Evolutionary conservation across 30 jellyfish, hydroid and myxozoan genomes (phyloP).

Genomic region (Pelagia noctiluca): DNA sequence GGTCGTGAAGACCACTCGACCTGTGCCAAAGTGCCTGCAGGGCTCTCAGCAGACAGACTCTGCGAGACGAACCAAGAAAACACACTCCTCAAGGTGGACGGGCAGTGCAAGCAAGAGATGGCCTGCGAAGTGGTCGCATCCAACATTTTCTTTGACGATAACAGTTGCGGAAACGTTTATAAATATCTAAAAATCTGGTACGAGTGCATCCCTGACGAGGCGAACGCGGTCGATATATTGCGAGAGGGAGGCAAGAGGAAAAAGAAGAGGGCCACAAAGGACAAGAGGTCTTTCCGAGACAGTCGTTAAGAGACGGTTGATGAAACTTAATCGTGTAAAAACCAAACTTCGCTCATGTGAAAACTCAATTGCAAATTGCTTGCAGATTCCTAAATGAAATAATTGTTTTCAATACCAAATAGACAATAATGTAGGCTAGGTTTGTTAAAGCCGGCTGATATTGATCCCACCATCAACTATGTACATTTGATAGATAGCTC

Average conservation of each 20-base stretch:
- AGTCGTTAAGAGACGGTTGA: conserved; percentile 68
- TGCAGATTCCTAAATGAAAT: too few species aligned
- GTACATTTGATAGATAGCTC: too few species aligned
- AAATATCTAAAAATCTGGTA: conserved; percentile 96
- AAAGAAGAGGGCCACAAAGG: conserved; percentile 97
- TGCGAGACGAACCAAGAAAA: conserved; percentile 97
- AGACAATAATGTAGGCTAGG: too few species aligned
- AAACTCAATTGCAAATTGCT: neutral
- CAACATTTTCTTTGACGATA: conserved; percentile 98
- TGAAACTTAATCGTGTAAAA: neutral
- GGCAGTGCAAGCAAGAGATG: conserved; percentile 97
- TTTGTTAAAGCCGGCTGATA: too few species aligned
- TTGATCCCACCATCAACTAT: too few species aligned
- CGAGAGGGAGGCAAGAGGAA: conserved; percentile 97
- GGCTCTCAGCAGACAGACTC: conserved; percentile 88
- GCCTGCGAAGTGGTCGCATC: conserved; percentile 99
- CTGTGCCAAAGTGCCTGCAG: conserved; percentile 98
- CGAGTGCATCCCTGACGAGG: conserved; percentile 99
- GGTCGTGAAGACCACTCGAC: conserved; percentile 99
- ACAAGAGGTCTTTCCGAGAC: conserved; percentile 97
- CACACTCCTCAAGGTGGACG: conserved; percentile 88
- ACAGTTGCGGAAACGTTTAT: conserved; percentile 98
- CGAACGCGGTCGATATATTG: conserved; percentile 96
- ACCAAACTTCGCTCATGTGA: neutral
- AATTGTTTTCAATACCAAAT: too few species aligned